These are phyloP conservation scores for Ormyrus rosae DNA, from an alignment of 2,888 invertebrate species.

Conservation along the genomic window DNA sequence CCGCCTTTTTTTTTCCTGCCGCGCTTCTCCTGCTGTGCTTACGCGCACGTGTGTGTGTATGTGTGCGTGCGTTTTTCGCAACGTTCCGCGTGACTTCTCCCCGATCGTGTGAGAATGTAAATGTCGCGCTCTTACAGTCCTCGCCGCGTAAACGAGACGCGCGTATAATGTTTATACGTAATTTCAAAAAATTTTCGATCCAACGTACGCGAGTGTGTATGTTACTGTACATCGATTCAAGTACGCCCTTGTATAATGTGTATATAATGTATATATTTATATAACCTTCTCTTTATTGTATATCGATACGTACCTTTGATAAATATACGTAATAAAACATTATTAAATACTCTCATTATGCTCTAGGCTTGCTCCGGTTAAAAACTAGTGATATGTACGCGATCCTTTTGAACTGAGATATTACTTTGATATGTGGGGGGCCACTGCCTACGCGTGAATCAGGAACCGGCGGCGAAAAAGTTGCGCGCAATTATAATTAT, in stretches of 20 bases:
- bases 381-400: constrained; percentile 70
- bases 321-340: constrained; percentile 45
- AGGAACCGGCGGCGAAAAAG: constrained; percentile 23
- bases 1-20: constrained; percentile 6
- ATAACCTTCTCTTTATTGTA: constrained; percentile 50
- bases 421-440: constrained; percentile 63
- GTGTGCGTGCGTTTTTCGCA: background rate
- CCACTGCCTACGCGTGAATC: constrained; percentile 49
- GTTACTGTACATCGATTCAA: constrained; percentile 54
- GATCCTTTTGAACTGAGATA: constrained; percentile 66
- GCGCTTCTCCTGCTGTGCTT: too few relatives aligned
- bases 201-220: background rate
- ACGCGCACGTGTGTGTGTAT: background rate
- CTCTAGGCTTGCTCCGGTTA: constrained; percentile 54
- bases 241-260: constrained; percentile 57
- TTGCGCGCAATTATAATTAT: constrained; percentile 12
- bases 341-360: constrained; percentile 42
- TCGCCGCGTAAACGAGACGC: constrained; percentile 49
- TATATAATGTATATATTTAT: constrained; percentile 54
- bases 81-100: background rate
- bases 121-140: constrained; percentile 47
- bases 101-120: constrained; percentile 39
- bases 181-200: background rate
- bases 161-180: background rate
- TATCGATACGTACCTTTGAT: constrained; percentile 47